Evolutionary conservation across 2,797 vertebrate genomes (phyloP).

Genomic region (Megalops cyprinoides): DNA sequence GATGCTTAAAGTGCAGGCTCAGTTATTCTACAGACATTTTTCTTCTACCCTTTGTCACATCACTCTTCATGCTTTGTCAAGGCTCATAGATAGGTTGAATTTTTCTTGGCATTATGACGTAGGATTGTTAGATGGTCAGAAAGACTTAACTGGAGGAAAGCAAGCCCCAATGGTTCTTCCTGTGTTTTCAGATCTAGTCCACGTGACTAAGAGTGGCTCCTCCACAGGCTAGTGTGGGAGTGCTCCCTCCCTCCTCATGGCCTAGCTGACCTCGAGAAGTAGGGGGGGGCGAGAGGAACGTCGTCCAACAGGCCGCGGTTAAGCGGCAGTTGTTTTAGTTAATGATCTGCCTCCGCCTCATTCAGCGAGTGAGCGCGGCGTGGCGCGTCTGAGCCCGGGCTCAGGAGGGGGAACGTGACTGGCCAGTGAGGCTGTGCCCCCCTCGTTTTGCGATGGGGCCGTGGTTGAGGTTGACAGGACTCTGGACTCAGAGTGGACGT

Average conservation of each 20-base stretch:
- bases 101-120: constrained; percentile 4
- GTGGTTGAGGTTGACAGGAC: constrained; percentile 30
- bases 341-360: constrained; percentile 44
- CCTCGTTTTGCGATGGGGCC: background rate
- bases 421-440: constrained; percentile 11
- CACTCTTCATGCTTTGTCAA: background rate
- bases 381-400: constrained; percentile 16
- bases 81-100: background rate
- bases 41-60: no score
- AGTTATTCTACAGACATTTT: no score
- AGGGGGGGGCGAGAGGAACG: constrained; percentile 25
- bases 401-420: constrained; percentile 3
- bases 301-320: constrained; percentile 27
- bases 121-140: background rate
- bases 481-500: constrained; percentile 43
- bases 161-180: background rate
- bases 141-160: background rate
- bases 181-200: background rate
- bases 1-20: no score
- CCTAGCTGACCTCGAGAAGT: background rate
- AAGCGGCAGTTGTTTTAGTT: constrained; percentile 42
- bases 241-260: background rate
- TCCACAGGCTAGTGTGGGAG: no score
- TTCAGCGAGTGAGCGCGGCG: constrained; percentile 16
- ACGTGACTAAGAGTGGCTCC: background rate